Base-by-base conservation (phyloP, 1,140 invertebrate species). In the Periplaneta americana region DNA sequence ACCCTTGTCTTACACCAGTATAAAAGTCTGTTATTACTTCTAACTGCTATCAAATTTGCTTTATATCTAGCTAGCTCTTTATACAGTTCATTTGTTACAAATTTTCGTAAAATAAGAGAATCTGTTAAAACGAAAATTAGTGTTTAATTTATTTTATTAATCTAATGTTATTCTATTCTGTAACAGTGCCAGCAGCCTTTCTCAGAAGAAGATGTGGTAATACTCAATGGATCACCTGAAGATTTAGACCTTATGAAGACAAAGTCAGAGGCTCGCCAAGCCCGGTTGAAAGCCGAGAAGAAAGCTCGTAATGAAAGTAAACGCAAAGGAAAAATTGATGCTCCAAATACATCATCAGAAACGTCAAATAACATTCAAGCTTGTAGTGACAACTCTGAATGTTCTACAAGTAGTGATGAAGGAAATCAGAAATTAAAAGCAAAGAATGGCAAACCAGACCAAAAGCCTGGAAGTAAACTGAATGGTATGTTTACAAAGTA, bases 181-280 rank as follows among this genome's bases (percentile, higher is more conserved):
- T 39, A 28, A 80, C 87, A 94, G 88, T 99, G 98, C 89, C 95
- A 96, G 83, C 90, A 93, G 86, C 89, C 93, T 1, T 97, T 94
- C 86, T 89, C 89, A 8, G 90, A 94, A 10, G 92, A 93, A 82
- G 96, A 99, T 88, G 88, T 99, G 18, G 93, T 99, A 36, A 87
- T 96, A 13, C 88, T 99, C 31, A 97, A 99, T 91, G 95, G 95
- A 75, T 92, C 91, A 35, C 95, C 94, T 34, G 95, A 96, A 78
- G 95, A 98, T 85, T 85, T 96, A 57, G 90, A 93, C 83, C 81
- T 90, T 36, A 92, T 96, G 88, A 89, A 90, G 84, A 88, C 90
- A 36, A 93, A 93, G 86, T 91, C 95, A 88, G 87, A 90, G 74
- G 85, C 90, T 74, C 90, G 96, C 28, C 90, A 94, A 84, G 88